Base-by-base conservation (phyloP, 2,113 vertebrate genomes). In the Pycnonotus jocosus region DNA sequence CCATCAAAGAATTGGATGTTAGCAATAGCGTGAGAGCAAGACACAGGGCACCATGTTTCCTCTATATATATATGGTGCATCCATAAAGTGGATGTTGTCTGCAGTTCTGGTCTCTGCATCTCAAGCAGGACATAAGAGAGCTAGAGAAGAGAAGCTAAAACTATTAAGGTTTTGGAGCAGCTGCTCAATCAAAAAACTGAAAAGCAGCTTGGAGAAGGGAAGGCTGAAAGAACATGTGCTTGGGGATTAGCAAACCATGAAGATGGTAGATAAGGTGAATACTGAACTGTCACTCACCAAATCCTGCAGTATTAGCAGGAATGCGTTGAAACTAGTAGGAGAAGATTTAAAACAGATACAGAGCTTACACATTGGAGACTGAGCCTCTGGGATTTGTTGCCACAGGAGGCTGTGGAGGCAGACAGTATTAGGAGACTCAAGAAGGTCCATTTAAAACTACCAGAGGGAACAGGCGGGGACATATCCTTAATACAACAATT, bases 271-370 rank as follows among this genome's bases (percentile, higher is more conserved):
- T 94, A 94, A 92, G 82, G 60, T 58, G 72, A 88, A 70, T 51
- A 9, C 35, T 0, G 0, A 90, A 78, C 64, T 57, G 74, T 44
- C 24, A 60, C 23, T 45, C 68, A 61, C 54, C 45, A 78, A 65
- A 65, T 70, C 50, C 78, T 87, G 54, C 77, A 78, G 47, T 54
- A 50, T 65, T 45, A 70, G 76, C 30, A 31, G 16, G 38, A 97
- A 97, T 90, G 79, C 22, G 3, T n/a, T 92, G 80, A 92, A 96
- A 95, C 76, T 71, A 73, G 94, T 60, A 92, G 38, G 58, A 44
- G 54, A 86, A 94, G 79, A 96, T 88, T 92, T 94, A 88, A 96
- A 97, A 77, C 94, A 94, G 88, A 95, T 92, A 81, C 86, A 86
- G 68, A 35, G 82, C 42, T 96, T 95, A 93, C 92, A 93, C 91